Evolutionary conservation across 2,797 vertebrate species (phyloP), one percentile per base, ranked within the genome.

Genomic region (Synanceia verrucosa): DNA sequence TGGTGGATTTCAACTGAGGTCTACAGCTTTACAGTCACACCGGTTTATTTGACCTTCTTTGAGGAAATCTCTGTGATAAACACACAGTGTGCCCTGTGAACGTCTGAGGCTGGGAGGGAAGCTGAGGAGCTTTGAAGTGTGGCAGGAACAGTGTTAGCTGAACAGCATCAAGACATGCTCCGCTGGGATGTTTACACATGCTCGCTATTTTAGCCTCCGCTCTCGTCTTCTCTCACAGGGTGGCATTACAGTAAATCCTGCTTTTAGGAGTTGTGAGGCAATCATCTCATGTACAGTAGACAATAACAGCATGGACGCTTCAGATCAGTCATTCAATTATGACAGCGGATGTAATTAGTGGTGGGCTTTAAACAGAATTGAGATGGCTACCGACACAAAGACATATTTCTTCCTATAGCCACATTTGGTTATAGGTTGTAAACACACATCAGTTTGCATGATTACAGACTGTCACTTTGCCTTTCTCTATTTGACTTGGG

Each of bases 261-360:
- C 63, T 67, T 73, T 53, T 28, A 86, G 78, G 86, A 81, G 73
- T 31, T 73, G 46, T 78, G 70, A 89, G 78, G 82, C 70, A 85
- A 88, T 88, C 60, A 89, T 84, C 89, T 86, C 60, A 84, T 78
- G 64, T 85, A 86, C 76, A 85, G 86, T 69, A 86, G 86, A 86
- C 85, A 82, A 86, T 74, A 85, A 89, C 84, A 87, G 73, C 72
- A 66, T 33, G 76, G 71, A 79, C 68, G 69, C 76, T 41, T 79
- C 71, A 50, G 81, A 87, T 88, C 86, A 85, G 70, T 90, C 84
- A 87, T 82, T 89, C 79, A 79, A 75, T 93, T 90, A 86, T 85
- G 85, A 90, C 82, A 84, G 72, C 72, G 67, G 79, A 88, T 85
- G 76, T 83, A 88, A 91, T 93, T 91, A 90, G 84, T 62, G 78